These are phyloP conservation scores for Chrysocyon brachyurus DNA, from an alignment of 2,797 vertebrate species.

Conservation along the genomic window DNA sequence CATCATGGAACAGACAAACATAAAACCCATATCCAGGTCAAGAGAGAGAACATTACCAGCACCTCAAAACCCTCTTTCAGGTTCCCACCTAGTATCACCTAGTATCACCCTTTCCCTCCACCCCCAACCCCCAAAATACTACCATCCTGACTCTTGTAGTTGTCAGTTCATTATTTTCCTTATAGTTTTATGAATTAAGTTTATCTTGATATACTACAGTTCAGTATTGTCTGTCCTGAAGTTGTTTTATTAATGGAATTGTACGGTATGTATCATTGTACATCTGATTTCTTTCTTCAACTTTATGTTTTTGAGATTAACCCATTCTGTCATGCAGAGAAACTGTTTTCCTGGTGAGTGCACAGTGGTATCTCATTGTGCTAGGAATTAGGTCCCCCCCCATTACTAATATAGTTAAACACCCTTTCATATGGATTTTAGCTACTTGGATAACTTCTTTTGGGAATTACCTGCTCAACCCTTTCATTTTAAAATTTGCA, in stretches of 20 bases:
- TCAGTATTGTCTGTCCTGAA: background rate
- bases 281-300: background rate
- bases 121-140: background rate
- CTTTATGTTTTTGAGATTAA: background rate
- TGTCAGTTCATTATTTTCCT: background rate
- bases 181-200: background rate
- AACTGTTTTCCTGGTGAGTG: background rate
- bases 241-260: background rate
- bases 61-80: background rate
- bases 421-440: background rate
- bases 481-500: background rate
- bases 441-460: background rate
- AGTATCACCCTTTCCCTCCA: fast-evolving
- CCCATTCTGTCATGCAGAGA: background rate
- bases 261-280: background rate
- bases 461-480: background rate
- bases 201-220: background rate
- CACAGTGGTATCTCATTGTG: background rate
- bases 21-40: background rate
- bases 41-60: background rate
- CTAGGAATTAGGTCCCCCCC: background rate
- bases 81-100: background rate
- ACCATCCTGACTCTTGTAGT: background rate
- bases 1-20: background rate
- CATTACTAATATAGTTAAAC: background rate